Conservation (phyloP, 2,797 vertebrate genomes). For the Ctenopoma multispine region DNA sequence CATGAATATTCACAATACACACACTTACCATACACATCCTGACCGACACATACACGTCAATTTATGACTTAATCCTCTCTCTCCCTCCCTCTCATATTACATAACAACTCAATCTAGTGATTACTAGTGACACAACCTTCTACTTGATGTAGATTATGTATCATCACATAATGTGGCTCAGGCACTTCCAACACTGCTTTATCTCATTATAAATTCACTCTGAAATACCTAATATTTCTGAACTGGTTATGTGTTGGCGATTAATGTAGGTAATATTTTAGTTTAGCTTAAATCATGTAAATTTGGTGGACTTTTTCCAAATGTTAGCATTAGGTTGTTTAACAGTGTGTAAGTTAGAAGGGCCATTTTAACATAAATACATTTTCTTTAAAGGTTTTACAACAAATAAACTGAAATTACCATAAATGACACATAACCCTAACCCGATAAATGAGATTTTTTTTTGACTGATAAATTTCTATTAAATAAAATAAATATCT, state of each 20-base stretch:
- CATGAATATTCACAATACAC: constrained; percentile 39
- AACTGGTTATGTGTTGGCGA: not conserved
- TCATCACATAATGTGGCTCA: constrained; percentile 28
- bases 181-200: not conserved
- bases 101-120: constrained; percentile 67
- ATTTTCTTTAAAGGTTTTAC: too few species aligned
- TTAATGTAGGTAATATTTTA: not conserved
- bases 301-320: not conserved
- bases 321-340: not conserved
- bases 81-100: constrained; percentile 62
- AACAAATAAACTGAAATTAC: not conserved
- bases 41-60: constrained; percentile 21
- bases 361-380: not conserved
- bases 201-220: not conserved
- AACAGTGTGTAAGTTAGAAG: not conserved
- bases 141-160: constrained; percentile 61
- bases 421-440: not conserved
- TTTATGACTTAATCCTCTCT: constrained; percentile 66
- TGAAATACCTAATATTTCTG: not conserved
- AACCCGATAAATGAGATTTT: too few species aligned
- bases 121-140: constrained; percentile 66
- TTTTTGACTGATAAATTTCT: not conserved
- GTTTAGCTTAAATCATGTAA: not conserved
- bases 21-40: not conserved
- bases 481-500: not conserved